Base-by-base conservation (phyloP, 2,888 invertebrate species). In the Cerastoderma edule region DNA sequence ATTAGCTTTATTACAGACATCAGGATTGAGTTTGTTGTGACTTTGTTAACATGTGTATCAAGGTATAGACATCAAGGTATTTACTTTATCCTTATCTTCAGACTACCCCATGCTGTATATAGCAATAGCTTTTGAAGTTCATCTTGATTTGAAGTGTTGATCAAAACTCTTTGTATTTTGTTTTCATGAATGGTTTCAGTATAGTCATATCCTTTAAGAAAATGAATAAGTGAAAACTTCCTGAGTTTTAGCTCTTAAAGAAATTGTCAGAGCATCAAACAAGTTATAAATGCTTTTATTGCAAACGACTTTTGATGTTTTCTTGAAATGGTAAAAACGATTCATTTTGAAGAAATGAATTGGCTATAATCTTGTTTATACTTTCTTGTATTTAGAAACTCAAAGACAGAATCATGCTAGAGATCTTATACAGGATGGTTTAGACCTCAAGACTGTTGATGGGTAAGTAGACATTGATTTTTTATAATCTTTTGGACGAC, bases 401-500 rank as follows among this genome's bases (percentile, higher is more conserved):
- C 95, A 96, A 89, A 93, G 96, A 73, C 95, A 95, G 27, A 95
- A 96, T 90, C 96, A 97, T 92, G 96, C 96, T 39, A 94, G 95
- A 44, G 96, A 97, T 89, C 94, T 94, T 28, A 92, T 96, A 64
- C 81, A 88, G 66, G 89, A 91, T 33, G 88, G 68, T 19, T 28
- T 89, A 66, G 89, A 92, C 83, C 87, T 92, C 30, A 81, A 72
- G 24, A 87, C 88, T 81, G 80, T 90, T 70, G 92, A 93, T 90
- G 95, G 95, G 91, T 94, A 92, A 83, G 89, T 50, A 22, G n/a
- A 3, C 30, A 27, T 5, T 56, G 56, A 5, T 28, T 28, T 30
- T n/a, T n/a, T n/a, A n/a, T n/a, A n/a, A n/a, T n/a, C n/a, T n/a
- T n/a, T n/a, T n/a, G n/a, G n/a, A n/a, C n/a, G n/a, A n/a, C n/a